These are phyloP conservation scores for Murina feae DNA, from an alignment of 2,113 vertebrate genomes.

Conservation along the genomic window DNA sequence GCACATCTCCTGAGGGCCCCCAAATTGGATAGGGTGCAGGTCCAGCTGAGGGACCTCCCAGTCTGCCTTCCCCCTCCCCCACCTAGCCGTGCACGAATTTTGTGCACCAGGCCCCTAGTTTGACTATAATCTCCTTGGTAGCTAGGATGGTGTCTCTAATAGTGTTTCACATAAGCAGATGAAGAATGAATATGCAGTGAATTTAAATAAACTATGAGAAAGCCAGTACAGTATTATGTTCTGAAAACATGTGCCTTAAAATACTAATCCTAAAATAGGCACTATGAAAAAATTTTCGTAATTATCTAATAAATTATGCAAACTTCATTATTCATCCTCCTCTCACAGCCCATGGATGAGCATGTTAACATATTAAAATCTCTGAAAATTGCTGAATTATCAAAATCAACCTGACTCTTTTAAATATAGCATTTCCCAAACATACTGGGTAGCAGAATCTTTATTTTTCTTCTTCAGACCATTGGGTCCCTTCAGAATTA, in stretches of 20 bases:
- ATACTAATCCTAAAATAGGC: background rate
- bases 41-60: no score
- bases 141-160: background rate
- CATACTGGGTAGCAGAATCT: background rate
- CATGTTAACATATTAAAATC: background rate
- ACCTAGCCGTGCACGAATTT: no score
- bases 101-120: no score
- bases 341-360: background rate
- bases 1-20: no score
- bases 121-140: background rate
- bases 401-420: background rate
- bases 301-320: background rate
- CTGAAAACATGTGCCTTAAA: background rate
- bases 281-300: background rate
- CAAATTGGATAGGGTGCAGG: no score
- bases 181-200: background rate
- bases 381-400: background rate
- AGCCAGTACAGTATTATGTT: background rate
- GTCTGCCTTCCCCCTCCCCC: no score
- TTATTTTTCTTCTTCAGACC: background rate
- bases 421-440: background rate
- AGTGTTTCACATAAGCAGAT: background rate
- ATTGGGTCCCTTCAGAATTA: background rate
- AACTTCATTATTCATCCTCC: background rate
- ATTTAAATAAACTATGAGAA: slow-evolving; percentile 6